phyloP scores from a whole-genome alignment of 2,888 invertebrate genomes.

The Apotomis turbidana region DNA sequence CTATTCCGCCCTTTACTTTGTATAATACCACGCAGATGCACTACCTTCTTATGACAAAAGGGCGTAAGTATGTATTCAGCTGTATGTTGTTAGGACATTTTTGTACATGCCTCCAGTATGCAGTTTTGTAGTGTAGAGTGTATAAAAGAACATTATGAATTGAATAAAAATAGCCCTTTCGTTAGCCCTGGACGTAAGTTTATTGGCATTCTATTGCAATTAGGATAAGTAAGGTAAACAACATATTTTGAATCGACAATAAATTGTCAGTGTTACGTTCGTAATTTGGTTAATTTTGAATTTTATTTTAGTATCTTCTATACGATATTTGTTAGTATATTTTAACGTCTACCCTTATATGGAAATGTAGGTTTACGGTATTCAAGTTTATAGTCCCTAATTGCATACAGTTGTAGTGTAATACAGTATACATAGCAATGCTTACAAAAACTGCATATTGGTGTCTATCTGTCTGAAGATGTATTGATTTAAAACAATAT shows the following conservation, averaged over 20 bases:
- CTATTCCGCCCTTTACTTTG: conserved; percentile 48
- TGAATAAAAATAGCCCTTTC: conserved; percentile 1
- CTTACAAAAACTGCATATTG: not conserved
- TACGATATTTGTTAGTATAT: not conserved
- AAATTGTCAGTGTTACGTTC: not conserved
- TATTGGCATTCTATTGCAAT: not conserved
- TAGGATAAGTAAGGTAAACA: not conserved
- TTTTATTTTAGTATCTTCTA: not conserved
- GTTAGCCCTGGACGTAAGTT: not conserved
- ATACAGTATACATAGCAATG: not conserved
- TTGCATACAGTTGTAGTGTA: not conserved
- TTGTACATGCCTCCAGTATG: not conserved
- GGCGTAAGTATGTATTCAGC: not conserved
- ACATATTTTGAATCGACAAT: conserved; percentile 1
- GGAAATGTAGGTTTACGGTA: not conserved
- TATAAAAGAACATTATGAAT: not conserved
- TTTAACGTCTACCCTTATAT: not conserved
- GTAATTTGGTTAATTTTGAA: not conserved
- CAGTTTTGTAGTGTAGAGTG: not conserved
- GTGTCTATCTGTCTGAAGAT: no score
- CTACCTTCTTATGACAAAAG: conserved; percentile 34
- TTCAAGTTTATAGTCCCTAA: not conserved
- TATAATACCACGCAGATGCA: conserved; percentile 46
- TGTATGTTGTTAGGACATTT: not conserved
- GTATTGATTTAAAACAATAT: no score